These are phyloP conservation scores for Lasius platythorax DNA, from an alignment of 2,888 invertebrate species.

Conservation along the genomic window DNA sequence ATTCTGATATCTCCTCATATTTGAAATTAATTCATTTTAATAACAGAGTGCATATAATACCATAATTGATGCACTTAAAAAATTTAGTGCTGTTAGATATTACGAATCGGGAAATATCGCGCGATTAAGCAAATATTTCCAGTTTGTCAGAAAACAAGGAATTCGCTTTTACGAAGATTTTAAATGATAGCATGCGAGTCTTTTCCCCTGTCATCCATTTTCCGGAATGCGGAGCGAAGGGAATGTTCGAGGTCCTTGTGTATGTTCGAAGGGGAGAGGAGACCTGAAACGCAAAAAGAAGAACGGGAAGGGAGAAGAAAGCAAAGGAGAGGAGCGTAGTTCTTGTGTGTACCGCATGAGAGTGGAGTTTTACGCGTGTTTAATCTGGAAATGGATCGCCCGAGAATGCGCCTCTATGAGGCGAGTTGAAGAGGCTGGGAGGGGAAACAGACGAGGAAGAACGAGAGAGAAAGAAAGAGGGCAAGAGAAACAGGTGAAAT, in stretches of 20 bases:
- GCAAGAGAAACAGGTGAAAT: slow-evolving; percentile 41
- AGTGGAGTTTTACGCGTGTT: slow-evolving; percentile 84
- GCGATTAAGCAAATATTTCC: slow-evolving; percentile 49
- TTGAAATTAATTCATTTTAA: slow-evolving; percentile 10
- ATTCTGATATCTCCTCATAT: not conserved
- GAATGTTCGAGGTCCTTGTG: slow-evolving; percentile 52
- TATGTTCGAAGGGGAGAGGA: slow-evolving; percentile 53
- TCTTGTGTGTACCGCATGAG: slow-evolving; percentile 77
- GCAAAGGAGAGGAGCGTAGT: slow-evolving; percentile 67
- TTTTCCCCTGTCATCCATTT: slow-evolving; percentile 32
- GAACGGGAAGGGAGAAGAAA: slow-evolving; percentile 52
- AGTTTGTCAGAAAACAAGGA: slow-evolving; percentile 50
- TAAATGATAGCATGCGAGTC: slow-evolving; percentile 61
- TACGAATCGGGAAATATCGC: slow-evolving; percentile 13
- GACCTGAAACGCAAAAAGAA: slow-evolving; percentile 31
- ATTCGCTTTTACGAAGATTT: slow-evolving; percentile 66
- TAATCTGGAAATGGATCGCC: slow-evolving; percentile 85
- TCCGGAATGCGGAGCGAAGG: slow-evolving; percentile 4
- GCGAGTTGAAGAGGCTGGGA: slow-evolving; percentile 70
- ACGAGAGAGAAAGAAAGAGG: slow-evolving; percentile 53
- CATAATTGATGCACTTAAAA: slow-evolving; percentile 11
- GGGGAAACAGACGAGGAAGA: slow-evolving; percentile 67
- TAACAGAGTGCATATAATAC: not conserved
- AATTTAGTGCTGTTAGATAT: not conserved
- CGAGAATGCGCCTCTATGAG: slow-evolving; percentile 80